These are phyloP conservation scores for Simalia tracyae DNA, from an alignment of 2,797 vertebrate genomes.

Conservation along the genomic window DNA sequence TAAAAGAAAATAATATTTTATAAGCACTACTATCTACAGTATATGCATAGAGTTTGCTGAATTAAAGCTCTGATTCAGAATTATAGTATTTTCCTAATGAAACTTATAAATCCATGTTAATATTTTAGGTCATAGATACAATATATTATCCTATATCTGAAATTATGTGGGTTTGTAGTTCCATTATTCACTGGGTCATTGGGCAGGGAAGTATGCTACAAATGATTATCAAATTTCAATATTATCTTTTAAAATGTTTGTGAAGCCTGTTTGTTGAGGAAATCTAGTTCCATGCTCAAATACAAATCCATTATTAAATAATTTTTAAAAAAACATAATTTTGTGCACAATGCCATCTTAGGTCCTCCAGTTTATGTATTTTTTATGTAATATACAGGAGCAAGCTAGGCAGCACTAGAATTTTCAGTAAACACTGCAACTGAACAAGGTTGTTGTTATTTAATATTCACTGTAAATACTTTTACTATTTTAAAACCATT, in stretches of 20 bases:
- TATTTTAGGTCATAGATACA: not conserved
- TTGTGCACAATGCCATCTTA: not conserved
- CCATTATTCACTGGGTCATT: not conserved
- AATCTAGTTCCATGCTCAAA: not conserved
- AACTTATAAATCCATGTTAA: not conserved
- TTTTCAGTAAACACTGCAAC: not conserved
- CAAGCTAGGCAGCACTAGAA: not conserved
- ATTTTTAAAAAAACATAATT: not conserved
- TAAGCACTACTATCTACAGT: not conserved
- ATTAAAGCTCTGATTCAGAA: not conserved
- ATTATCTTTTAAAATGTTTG: not conserved
- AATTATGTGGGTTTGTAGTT: not conserved
- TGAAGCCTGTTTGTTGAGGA: not conserved
- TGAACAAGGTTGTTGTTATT: not conserved
- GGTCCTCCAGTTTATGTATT: not conserved
- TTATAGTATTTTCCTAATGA: not conserved
- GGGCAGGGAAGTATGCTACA: not conserved
- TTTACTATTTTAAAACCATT: not conserved
- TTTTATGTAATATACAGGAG: not conserved
- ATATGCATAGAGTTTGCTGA: not conserved
- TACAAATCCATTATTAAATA: not conserved
- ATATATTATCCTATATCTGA: not conserved
- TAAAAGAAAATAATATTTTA: not conserved
- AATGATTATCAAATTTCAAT: not conserved
- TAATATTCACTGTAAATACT: not conserved